Conservation (phyloP, 2,113 vertebrate genomes). For the Centropus unirufus region DNA sequence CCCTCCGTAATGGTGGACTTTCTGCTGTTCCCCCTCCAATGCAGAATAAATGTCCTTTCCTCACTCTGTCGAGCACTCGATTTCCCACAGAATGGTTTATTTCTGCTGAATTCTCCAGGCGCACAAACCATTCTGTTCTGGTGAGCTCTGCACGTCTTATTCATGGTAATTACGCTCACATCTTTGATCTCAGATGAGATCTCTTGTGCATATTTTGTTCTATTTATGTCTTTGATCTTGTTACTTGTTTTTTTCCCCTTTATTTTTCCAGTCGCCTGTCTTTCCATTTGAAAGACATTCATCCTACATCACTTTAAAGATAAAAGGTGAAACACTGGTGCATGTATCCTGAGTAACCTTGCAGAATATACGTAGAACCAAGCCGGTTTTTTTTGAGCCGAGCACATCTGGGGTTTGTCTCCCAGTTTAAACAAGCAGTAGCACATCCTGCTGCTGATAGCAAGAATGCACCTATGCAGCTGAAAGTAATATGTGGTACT, state of each 20-base stretch:
- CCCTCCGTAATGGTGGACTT: neutral
- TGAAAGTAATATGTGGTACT: constrained; percentile 19
- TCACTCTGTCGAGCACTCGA: neutral
- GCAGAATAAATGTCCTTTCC: constrained; percentile 47
- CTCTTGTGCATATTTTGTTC: constrained; percentile 83
- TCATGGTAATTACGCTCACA: constrained; percentile 75
- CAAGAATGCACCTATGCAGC: constrained; percentile 40
- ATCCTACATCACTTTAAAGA: constrained; percentile 68
- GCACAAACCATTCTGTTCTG: constrained; percentile 70
- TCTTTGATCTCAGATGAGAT: constrained; percentile 81
- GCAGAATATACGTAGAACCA: neutral
- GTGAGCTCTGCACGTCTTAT: constrained; percentile 70
- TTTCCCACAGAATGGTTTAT: constrained; percentile 42
- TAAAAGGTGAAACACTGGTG: constrained; percentile 59
- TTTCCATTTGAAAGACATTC: constrained; percentile 71
- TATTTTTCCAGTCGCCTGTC: constrained; percentile 13
- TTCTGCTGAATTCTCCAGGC: constrained; percentile 61
- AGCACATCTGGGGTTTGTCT: neutral
- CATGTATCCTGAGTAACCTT: constrained; percentile 54
- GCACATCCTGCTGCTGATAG: constrained; percentile 6
- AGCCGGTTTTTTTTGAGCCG: constrained; percentile 29
- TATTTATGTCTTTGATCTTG: constrained; percentile 82
- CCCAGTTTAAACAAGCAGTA: neutral
- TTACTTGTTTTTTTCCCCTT: constrained; percentile 64
- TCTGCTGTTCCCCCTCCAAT: neutral